Conservation (phyloP, 2,888 invertebrate species). For the Deilephila porcellus region DNA sequence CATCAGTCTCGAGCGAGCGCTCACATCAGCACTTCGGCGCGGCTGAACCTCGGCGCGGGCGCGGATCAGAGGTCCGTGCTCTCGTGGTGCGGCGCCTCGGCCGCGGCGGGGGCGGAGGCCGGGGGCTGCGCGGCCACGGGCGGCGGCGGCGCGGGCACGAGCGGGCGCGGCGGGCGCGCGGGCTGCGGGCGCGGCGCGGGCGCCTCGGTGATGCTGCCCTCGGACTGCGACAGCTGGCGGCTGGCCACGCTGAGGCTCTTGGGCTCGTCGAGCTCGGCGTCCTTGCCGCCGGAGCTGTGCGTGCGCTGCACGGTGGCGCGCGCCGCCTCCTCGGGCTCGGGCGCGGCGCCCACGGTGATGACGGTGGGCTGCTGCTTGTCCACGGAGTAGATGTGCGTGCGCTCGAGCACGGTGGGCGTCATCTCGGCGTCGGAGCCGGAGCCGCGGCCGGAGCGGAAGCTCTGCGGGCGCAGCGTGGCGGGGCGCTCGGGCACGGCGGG, state of each 20-base stretch:
- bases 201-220: constrained; percentile 85
- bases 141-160: constrained; percentile 69
- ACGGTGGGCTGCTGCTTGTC: constrained; percentile 91
- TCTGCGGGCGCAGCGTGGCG: constrained; percentile 86
- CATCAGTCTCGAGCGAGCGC: constrained; percentile 58
- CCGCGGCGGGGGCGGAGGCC: constrained; percentile 49
- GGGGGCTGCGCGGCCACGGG: constrained; percentile 51
- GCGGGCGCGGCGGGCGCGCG: constrained; percentile 66
- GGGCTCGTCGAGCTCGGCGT: constrained; percentile 72
- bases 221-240: constrained; percentile 84
- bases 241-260: constrained; percentile 68
- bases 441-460: constrained; percentile 75
- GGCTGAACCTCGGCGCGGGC: constrained; percentile 9
- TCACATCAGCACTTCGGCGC: constrained; percentile 4
- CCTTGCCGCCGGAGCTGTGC: constrained; percentile 77
- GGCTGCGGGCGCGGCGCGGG: constrained; percentile 66
- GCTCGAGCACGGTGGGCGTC: constrained; percentile 85
- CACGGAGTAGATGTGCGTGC: constrained; percentile 89
- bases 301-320: constrained; percentile 76
- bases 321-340: constrained; percentile 55
- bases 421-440: constrained; percentile 56
- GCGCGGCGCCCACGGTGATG: constrained; percentile 81
- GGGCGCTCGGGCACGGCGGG: constrained; percentile 93
- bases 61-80: constrained; percentile 71
- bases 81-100: constrained; percentile 49